A percentile compares a stretch with the other conserved stretches of the same genome.
Conservation (phyloP, 2,113 vertebrate species). For the Dipodomys spectabilis region DNA sequence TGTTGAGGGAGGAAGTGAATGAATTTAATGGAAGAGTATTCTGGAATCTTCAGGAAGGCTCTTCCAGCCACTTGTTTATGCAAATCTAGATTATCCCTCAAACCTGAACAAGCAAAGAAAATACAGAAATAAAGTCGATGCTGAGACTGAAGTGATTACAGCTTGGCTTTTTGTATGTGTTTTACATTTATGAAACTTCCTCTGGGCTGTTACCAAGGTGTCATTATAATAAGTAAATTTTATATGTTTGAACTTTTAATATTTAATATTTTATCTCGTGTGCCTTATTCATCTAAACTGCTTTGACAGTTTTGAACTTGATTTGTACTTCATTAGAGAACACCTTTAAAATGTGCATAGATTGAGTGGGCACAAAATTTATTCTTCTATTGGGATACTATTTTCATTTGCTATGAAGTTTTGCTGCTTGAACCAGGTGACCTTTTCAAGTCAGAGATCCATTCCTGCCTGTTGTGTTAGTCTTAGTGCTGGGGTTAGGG, state of each 20-base stretch:
- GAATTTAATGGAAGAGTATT: background rate
- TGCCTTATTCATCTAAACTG: slow-evolving; percentile 19
- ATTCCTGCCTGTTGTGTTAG: background rate
- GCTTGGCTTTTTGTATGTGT: background rate
- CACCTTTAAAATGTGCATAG: background rate
- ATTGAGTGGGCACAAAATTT: background rate
- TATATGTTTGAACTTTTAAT: background rate
- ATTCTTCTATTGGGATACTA: background rate
- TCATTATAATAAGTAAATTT: slow-evolving; percentile 3
- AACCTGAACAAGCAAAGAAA: slow-evolving; percentile 42
- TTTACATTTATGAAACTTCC: slow-evolving; percentile 26
- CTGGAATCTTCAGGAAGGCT: slow-evolving; percentile 14
- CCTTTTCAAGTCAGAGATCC: background rate
- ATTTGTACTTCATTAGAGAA: slow-evolving; percentile 9
- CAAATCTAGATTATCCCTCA: slow-evolving; percentile 16
- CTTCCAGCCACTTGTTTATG: background rate
- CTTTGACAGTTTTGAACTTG: slow-evolving; percentile 22
- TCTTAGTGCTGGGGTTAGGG: background rate
- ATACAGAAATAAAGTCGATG: slow-evolving; percentile 5
- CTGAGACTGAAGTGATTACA: slow-evolving; percentile 6
- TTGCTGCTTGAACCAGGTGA: background rate
- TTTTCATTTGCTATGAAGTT: background rate
- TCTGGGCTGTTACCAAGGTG: background rate
- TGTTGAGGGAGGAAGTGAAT: background rate
- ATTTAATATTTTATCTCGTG: slow-evolving; percentile 43